Conservation (phyloP, 1,140 invertebrate species). For the Phymorhynchus buccinoides region DNA sequence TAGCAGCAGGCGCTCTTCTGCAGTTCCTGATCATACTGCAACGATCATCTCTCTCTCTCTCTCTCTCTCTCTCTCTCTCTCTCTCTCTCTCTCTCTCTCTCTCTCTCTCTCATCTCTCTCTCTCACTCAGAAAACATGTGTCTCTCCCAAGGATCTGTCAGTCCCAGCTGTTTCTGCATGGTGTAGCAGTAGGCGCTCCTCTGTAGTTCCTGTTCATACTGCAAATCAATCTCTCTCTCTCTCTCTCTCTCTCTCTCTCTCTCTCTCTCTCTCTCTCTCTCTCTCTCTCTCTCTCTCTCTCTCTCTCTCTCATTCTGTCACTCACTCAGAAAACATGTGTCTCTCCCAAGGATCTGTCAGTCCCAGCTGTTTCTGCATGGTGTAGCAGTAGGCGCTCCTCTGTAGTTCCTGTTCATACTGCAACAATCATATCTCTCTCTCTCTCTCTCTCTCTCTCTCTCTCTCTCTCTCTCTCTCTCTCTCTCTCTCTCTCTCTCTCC, state of each 20-base stretch:
- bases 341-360: slow-evolving; percentile 27
- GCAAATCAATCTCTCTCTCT: too few species aligned
- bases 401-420: slow-evolving; percentile 46
- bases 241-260: too few species aligned
- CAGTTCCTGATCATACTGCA: slow-evolving; percentile 47
- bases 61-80: too few species aligned
- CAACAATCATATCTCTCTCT: too few species aligned
- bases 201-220: too few species aligned
- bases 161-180: slow-evolving; percentile 36
- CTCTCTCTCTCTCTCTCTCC: not conserved
- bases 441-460: not conserved
- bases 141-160: slow-evolving; percentile 28
- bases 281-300: too few species aligned
- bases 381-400: slow-evolving; percentile 30
- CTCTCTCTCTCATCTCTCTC: too few species aligned
- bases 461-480: not conserved
- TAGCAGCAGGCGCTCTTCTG: slow-evolving; percentile 38
- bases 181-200: slow-evolving; percentile 15
- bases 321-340: not conserved
- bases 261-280: too few species aligned
- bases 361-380: slow-evolving; percentile 36
- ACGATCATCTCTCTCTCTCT: too few species aligned
- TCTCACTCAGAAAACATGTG: not conserved
- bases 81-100: too few species aligned
- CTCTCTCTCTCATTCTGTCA: not conserved